These are phyloP conservation scores for Falco rusticolus DNA, from an alignment of 2,797 vertebrate species.

Conservation along the genomic window DNA sequence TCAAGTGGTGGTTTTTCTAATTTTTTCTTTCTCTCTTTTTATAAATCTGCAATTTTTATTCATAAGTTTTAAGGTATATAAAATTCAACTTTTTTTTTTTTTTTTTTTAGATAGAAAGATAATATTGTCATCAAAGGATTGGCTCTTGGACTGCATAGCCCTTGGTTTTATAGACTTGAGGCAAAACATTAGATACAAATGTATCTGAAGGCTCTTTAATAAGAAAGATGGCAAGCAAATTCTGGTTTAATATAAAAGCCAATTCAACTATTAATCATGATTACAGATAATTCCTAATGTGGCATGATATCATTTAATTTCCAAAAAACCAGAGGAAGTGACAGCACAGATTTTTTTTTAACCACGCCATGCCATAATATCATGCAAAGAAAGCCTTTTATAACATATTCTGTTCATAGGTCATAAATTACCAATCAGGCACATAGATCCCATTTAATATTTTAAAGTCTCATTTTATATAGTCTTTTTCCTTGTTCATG, in stretches of 20 bases:
- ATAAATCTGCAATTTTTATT: not conserved
- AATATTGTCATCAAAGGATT: not conserved
- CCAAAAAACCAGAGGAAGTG: conserved; percentile 35
- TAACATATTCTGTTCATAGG: conserved; percentile 3
- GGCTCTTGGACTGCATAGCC: not conserved
- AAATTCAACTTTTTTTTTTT: not conserved
- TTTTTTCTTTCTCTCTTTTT: not conserved
- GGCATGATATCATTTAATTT: conserved; percentile 62
- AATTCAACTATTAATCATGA: conserved; percentile 72
- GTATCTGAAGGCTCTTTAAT: conserved; percentile 54
- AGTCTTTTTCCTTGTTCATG: conserved; percentile 51
- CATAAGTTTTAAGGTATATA: not conserved
- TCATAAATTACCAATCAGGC: conserved; percentile 73
- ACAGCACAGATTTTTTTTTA: conserved; percentile 42
- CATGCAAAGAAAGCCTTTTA: conserved; percentile 24
- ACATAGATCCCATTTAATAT: conserved; percentile 67
- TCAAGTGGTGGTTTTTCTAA: not conserved
- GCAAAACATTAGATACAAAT: conserved; percentile 54
- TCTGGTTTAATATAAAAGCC: conserved; percentile 68
- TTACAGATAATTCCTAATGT: conserved; percentile 66
- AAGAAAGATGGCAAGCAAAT: conserved; percentile 66
- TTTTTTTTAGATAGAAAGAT: not conserved
- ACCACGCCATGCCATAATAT: not conserved
- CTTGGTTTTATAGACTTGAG: not conserved
- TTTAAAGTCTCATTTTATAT: conserved; percentile 62